Percentiles rank a stretch among this genome's conserved stretches.
phyloP scores from a whole-genome alignment of 2,113 vertebrate species.

The Chiloscyllium plagiosum region DNA sequence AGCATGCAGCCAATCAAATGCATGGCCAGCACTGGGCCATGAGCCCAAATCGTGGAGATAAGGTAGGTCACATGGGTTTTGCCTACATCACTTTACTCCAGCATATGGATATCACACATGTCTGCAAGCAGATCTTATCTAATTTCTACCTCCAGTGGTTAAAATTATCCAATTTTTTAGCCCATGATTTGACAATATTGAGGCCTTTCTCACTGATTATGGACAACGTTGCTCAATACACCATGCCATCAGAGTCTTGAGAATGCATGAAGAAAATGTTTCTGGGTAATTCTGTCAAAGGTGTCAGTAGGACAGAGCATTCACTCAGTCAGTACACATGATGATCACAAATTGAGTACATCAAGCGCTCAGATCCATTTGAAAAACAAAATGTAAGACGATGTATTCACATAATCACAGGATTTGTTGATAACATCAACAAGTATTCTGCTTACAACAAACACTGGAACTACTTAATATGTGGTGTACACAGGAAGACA shows the following conservation, averaged over 20 bases:
- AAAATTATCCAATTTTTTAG: background rate
- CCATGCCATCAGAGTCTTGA: background rate
- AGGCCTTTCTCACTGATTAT: background rate
- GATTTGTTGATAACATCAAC: conserved; percentile 30
- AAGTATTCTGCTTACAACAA: background rate
- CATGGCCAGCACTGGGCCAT: background rate
- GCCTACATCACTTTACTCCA: background rate
- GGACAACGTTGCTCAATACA: background rate
- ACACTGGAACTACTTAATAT: background rate
- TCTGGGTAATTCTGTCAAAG: background rate
- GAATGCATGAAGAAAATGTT: background rate
- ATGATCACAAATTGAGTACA: background rate
- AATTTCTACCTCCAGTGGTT: background rate
- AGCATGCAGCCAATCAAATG: background rate
- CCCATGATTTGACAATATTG: no score
- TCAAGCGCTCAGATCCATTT: background rate
- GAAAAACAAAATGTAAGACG: background rate
- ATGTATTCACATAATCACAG: background rate
- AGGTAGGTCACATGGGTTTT: background rate
- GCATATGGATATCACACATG: background rate
- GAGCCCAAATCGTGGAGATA: background rate
- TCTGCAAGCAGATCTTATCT: background rate
- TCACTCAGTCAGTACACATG: background rate
- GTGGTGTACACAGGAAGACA: background rate
- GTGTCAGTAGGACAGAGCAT: background rate